Base-by-base conservation (phyloP, 1,140 invertebrate genomes). In the Amphibalanus amphitrite region DNA sequence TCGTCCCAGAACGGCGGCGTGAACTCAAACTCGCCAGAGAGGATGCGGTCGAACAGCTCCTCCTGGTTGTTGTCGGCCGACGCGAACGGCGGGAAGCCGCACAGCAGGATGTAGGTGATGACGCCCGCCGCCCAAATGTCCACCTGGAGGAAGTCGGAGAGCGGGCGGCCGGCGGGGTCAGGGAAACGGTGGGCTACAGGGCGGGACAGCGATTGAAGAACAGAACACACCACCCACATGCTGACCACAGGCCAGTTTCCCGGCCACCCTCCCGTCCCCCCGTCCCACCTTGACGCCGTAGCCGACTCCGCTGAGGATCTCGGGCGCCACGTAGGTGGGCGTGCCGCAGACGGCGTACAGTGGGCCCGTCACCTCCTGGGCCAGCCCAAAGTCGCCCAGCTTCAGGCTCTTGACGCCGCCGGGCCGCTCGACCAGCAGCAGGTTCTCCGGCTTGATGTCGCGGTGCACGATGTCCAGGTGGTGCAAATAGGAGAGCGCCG, bases 111-210 rank as follows among this genome's bases (percentile, higher is more conserved):
- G 79, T 98, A 98, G 1, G 95, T 83, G 74, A 98, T 98, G 3
- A 98, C 95, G 64, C 96, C 96, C 69, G 93, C 90, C 33, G 96
- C 95, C 96, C 96, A 99, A 71, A 98, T 90, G 79, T 98, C 97
- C 76, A 98, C 97, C 93, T 97, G 79, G 15, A 81, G n/a, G 67
- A 72, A 71, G 74, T 75, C 79, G n/a, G 30, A 28, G 28, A 15
- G 69, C 28, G 33, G 64, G 28, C 17, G 13, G 64, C 13, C 1
- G 47, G 17, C 1, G 47, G 17, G 10, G 47, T 59, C 47, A 59
- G 6, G 33, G 4, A 4, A 38, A 15, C 33, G 33, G 4, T 38
- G 33, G 33, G 33, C 33, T 15, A 15, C 33, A 15, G 33, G 33
- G 33, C 33, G 33, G 33, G 15, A 38, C 15, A 38, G 33, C 33